phyloP scores from a whole-genome alignment of 2,888 invertebrate genomes.

The Julus scanicus region DNA sequence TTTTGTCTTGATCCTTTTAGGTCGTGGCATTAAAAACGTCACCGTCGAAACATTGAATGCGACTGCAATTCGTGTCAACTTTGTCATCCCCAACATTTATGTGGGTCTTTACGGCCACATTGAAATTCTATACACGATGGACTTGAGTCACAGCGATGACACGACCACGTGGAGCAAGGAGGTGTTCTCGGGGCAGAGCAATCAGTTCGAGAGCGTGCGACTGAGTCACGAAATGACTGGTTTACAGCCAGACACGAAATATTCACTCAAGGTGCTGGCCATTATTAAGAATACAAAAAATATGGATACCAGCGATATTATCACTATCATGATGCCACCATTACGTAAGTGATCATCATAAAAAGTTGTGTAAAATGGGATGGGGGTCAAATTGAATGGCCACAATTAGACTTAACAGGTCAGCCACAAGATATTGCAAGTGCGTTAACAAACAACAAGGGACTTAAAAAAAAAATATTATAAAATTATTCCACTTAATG shows the following conservation, averaged over 20 bases:
- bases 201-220: conserved; percentile 85
- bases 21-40: conserved; percentile 61
- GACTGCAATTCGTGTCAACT: conserved; percentile 81
- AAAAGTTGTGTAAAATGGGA: no score
- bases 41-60: conserved; percentile 76
- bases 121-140: conserved; percentile 83
- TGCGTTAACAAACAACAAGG: no score
- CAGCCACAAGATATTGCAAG: no score
- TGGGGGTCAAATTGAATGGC: no score
- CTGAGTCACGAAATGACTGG: conserved; percentile 84
- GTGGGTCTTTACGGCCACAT: conserved; percentile 89
- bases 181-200: conserved; percentile 87
- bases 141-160: conserved; percentile 64
- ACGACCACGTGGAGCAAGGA: conserved; percentile 78
- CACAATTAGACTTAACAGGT: no score
- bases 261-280: conserved; percentile 84
- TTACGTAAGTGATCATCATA: conserved; percentile 63
- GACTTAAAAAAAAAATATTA: neutral
- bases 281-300: conserved; percentile 81
- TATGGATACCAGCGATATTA: conserved; percentile 80
- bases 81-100: conserved; percentile 82
- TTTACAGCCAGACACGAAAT: conserved; percentile 81
- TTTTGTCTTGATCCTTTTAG: conserved; percentile 55
- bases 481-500: neutral
- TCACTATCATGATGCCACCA: conserved; percentile 77